phyloP scores from a whole-genome alignment of 2,113 vertebrate genomes.

The Ammodytes dubius region DNA sequence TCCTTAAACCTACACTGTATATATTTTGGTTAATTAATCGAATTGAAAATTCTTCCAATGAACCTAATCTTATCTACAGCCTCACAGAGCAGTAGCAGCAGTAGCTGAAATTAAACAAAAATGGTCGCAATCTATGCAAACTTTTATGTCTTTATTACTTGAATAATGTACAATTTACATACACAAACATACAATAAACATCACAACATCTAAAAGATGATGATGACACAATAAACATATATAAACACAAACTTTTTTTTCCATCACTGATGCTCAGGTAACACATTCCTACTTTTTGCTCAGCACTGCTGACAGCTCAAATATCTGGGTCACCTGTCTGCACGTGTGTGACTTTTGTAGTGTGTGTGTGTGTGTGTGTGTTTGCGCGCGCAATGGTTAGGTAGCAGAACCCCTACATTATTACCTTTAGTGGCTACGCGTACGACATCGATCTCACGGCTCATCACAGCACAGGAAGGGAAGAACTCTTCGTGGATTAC shows the following conservation, averaged over 20 bases:
- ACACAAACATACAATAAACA: neutral
- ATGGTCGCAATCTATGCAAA: neutral
- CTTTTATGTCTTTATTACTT: neutral
- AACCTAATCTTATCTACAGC: too few species aligned
- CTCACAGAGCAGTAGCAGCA: neutral
- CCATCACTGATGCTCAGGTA: conserved; percentile 23
- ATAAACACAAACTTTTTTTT: conserved; percentile 6
- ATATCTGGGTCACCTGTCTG: conserved; percentile 67
- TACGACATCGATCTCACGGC: conserved; percentile 90
- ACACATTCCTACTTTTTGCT: conserved; percentile 32
- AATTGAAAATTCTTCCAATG: too few species aligned
- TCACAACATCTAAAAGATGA: neutral
- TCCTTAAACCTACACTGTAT: too few species aligned
- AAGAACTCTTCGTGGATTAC: conserved; percentile 93
- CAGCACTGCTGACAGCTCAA: conserved; percentile 46
- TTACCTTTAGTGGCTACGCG: conserved; percentile 92
- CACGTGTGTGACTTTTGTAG: neutral
- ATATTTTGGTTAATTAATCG: too few species aligned
- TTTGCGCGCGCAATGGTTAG: neutral
- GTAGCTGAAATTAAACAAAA: neutral
- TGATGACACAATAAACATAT: too few species aligned
- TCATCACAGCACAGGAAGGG: conserved; percentile 89
- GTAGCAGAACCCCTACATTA: conserved; percentile 11
- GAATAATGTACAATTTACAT: neutral
- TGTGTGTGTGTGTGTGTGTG: conserved; percentile 14